Evolutionary conservation across 2,888 invertebrate genomes (phyloP).

Genomic region (Campoplex capitator): DNA sequence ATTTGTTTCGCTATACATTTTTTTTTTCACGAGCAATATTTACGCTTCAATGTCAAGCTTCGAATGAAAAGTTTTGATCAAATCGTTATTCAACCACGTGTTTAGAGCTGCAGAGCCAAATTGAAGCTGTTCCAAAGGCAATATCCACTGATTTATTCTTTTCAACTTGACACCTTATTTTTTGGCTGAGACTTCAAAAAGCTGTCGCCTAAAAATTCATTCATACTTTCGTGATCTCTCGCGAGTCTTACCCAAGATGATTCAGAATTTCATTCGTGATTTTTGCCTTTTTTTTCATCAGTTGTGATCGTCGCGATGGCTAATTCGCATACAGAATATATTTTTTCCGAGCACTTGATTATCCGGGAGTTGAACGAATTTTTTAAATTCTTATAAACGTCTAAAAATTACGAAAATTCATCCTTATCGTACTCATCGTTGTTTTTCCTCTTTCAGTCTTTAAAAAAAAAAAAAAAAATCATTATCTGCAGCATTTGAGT

Average conservation of each 20-base stretch:
- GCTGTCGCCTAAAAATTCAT: not conserved
- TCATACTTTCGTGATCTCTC: not conserved
- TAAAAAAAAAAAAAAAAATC: not conserved
- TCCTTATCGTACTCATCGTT: not conserved
- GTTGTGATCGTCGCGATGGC: not conserved
- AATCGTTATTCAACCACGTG: constrained; percentile 5
- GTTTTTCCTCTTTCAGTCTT: not conserved
- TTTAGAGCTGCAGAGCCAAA: constrained; percentile 15
- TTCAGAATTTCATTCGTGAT: not conserved
- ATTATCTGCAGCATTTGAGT: not conserved
- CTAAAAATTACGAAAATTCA: not conserved
- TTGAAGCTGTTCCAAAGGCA: constrained; percentile 18
- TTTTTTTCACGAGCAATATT: not conserved
- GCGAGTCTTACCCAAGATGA: not conserved
- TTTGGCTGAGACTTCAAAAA: not conserved
- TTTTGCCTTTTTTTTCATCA: not conserved
- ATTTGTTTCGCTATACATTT: not conserved
- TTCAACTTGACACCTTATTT: not conserved
- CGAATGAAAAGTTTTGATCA: not conserved
- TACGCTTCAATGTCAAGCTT: not conserved
- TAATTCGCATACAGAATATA: no score
- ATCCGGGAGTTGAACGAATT: not conserved
- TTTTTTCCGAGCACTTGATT: not conserved
- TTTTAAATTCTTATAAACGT: no score
- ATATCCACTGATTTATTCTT: not conserved